Base-by-base conservation (phyloP, 2,888 invertebrate species). In the Temnothorax unifasciatus region DNA sequence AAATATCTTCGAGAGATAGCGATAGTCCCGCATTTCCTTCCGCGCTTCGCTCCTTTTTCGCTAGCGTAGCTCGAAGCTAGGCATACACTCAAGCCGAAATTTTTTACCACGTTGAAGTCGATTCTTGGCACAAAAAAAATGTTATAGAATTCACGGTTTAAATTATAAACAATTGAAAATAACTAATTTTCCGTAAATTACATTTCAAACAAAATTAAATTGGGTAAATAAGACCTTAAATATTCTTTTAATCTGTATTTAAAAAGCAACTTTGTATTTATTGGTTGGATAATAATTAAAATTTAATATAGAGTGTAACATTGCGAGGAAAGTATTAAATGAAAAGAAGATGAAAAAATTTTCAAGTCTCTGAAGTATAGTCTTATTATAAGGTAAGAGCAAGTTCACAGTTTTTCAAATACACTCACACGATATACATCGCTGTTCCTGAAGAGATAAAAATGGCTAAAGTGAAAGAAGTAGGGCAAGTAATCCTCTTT, bases 1-100 rank as follows among this genome's bases (percentile, higher is more conserved):
- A 83, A 88, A 90, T 91, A 90, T 89, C 87, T 89, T 84, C 66
- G 69, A 68, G 82, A 86, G 85, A 81, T 81, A 86, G 84, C 82
- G 81, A 50, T 71, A 79, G 85, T 85, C 61, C 61, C 66, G 57
- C 21, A 77, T 85, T 69, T 68, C 66, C 52, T 66, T 54, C 34
- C 61, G 41, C 66, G 75, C 63, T 54, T 54, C 59, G 61, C 57
- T 68, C 61, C 18, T 18, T 44, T 29, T 44, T 47, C 9, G 18
- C 13, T 34, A 18, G 2, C 1, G 21, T 79, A 38, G 5, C 54
- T n/a, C 15, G 69, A 69, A 44, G n/a, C 52, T 29, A 18, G 34
- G 34, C 44, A 29, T n/a, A 2, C 44, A 18, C 18, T 38, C 21
- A 47, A 68, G 44, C 0, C 1, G 5, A 69, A 44, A 57, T 29